Conservation (phyloP, 2,113 vertebrate genomes). For the Hydrochoerus hydrochaeris region DNA sequence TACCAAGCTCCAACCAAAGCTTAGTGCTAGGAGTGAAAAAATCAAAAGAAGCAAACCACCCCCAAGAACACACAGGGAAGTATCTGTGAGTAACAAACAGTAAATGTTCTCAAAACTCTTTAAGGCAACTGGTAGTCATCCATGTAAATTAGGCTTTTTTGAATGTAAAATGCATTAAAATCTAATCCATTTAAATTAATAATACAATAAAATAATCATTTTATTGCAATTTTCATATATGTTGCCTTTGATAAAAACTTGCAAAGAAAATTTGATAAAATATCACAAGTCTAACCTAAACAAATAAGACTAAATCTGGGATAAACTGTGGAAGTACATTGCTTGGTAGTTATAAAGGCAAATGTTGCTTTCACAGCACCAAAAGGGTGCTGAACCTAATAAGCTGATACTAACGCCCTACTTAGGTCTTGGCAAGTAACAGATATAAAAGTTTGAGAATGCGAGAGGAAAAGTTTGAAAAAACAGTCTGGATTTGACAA, state of each 20-base stretch:
- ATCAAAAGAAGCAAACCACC: neutral
- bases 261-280: slow-evolving; percentile 8
- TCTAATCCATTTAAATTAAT: neutral
- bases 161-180: neutral
- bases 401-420: neutral
- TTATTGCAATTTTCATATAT: neutral
- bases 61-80: neutral
- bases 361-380: neutral
- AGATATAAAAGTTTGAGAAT: neutral
- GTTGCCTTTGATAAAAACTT: neutral
- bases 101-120: neutral
- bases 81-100: neutral
- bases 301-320: neutral
- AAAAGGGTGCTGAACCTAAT: neutral
- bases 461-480: neutral
- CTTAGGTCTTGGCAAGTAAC: neutral
- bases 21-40: neutral
- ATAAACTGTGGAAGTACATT: slow-evolving; percentile 7
- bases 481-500: neutral
- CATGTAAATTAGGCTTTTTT: neutral
- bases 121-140: neutral
- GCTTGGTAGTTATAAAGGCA: slow-evolving; percentile 13
- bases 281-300: neutral
- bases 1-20: neutral
- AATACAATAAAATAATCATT: slow-evolving; percentile 11